phyloP scores from a whole-genome alignment of 2,888 invertebrate species.

The Lepidochrysops patricia region DNA sequence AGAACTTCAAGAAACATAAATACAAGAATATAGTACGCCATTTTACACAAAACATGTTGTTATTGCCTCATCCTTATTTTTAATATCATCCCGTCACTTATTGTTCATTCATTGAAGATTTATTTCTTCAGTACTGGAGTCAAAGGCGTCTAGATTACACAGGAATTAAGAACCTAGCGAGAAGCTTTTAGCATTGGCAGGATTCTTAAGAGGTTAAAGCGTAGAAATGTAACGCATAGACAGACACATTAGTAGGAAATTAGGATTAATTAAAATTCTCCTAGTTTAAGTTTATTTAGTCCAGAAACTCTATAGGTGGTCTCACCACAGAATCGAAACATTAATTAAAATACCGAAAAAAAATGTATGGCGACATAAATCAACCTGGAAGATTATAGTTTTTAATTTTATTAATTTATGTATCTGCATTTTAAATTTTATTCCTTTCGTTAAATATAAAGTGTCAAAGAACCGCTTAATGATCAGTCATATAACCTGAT shows the following conservation, averaged over 20 bases:
- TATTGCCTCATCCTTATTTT: neutral
- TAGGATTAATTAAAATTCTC: too few species aligned
- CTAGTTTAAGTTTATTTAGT: too few species aligned
- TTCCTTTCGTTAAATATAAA: neutral
- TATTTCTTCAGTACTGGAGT: neutral
- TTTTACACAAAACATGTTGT: too few species aligned
- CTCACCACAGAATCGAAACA: neutral
- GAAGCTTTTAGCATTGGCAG: neutral
- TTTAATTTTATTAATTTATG: neutral
- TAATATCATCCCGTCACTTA: neutral
- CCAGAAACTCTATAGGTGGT: neutral
- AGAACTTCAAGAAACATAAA: too few species aligned
- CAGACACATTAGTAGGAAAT: too few species aligned
- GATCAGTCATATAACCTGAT: too few species aligned
- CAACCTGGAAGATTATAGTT: neutral
- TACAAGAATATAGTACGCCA: too few species aligned
- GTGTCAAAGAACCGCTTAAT: neutral
- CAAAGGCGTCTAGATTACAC: slow-evolving; percentile 1
- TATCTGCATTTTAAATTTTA: too few species aligned
- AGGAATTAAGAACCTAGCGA: neutral
- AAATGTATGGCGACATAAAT: neutral
- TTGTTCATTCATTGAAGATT: neutral
- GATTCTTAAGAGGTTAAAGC: too few species aligned
- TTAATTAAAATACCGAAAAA: neutral
- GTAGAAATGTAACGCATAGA: too few species aligned